These are phyloP conservation scores for Pteronura brasiliensis DNA, from an alignment of 2,113 vertebrate species.

Conservation along the genomic window DNA sequence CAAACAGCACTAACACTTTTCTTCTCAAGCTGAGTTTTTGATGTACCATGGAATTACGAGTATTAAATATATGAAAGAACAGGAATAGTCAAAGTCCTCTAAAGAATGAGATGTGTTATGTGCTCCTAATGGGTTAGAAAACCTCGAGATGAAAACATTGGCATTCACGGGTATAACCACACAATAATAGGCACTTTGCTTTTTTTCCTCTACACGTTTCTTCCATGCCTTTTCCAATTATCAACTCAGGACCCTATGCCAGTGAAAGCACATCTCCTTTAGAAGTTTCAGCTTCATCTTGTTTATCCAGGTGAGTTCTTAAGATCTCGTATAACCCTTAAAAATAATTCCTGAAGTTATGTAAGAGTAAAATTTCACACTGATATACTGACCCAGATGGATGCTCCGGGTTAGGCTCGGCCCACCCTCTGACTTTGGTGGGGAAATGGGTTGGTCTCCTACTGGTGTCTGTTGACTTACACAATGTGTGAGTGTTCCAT, in stretches of 20 bases:
- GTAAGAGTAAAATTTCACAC: neutral
- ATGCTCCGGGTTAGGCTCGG: neutral
- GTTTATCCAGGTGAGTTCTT: neutral
- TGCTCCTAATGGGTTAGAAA: neutral
- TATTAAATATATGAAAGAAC: neutral
- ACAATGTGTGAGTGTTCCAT: too few relatives aligned
- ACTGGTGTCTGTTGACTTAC: neutral
- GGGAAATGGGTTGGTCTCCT: fast-evolving
- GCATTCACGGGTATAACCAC: neutral
- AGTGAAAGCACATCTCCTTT: neutral
- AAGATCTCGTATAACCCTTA: neutral
- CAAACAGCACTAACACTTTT: neutral
- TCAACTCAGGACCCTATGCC: neutral
- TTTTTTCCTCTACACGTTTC: neutral
- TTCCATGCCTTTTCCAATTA: neutral
- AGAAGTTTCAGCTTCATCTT: neutral
- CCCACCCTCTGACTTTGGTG: neutral
- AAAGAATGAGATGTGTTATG: neutral
- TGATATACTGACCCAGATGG: fast-evolving
- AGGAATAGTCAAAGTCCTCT: neutral
- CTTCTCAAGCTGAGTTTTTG: neutral
- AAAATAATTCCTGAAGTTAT: neutral
- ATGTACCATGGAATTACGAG: neutral
- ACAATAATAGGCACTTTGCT: neutral
- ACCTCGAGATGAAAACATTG: neutral